Evolutionary conservation across 1,140 invertebrate genomes (phyloP).

Genomic region (Drosophila trapezifrons): DNA sequence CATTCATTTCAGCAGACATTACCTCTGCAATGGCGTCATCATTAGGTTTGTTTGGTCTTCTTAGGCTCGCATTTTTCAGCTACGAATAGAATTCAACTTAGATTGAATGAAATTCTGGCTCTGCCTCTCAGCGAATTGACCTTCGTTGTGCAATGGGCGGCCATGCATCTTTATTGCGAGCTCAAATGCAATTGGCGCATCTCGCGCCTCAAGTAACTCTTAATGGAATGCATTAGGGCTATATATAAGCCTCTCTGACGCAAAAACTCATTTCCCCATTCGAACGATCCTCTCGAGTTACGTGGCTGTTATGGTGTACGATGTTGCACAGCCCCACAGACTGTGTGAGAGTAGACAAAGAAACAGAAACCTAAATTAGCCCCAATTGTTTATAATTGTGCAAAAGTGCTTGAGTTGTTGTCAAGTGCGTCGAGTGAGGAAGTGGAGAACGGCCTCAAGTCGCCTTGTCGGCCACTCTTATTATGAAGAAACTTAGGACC

Average conservation of each 20-base stretch:
- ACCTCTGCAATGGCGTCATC: constrained; percentile 3
- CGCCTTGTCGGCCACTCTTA: constrained; percentile 7
- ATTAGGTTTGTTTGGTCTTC: background rate
- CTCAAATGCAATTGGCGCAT: constrained; percentile 37
- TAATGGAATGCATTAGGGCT: constrained; percentile 76
- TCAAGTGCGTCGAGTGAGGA: constrained; percentile 70
- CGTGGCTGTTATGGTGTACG: constrained; percentile 50
- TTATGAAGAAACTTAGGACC: constrained; percentile 40
- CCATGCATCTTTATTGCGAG: constrained; percentile 10
- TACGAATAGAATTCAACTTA: background rate
- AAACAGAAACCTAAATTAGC: constrained; percentile 71
- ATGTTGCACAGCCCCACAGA: constrained; percentile 23
- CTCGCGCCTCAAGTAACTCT: constrained; percentile 50
- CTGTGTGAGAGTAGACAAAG: constrained; percentile 13
- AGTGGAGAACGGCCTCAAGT: constrained; percentile 39
- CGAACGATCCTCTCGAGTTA: constrained; percentile 56
- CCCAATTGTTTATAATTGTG: constrained; percentile 80
- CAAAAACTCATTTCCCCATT: constrained; percentile 57
- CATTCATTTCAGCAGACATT: constrained; percentile 21
- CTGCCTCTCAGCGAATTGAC: constrained; percentile 20
- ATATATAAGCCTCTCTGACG: constrained; percentile 41
- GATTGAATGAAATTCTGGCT: constrained; percentile 10
- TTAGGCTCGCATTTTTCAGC: constrained; percentile 1
- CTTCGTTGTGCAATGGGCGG: constrained; percentile 38
- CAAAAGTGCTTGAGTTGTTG: constrained; percentile 41